These are phyloP conservation scores for Taenioides sp. DNA, from an alignment of 2,797 vertebrate species.

Conservation along the genomic window DNA sequence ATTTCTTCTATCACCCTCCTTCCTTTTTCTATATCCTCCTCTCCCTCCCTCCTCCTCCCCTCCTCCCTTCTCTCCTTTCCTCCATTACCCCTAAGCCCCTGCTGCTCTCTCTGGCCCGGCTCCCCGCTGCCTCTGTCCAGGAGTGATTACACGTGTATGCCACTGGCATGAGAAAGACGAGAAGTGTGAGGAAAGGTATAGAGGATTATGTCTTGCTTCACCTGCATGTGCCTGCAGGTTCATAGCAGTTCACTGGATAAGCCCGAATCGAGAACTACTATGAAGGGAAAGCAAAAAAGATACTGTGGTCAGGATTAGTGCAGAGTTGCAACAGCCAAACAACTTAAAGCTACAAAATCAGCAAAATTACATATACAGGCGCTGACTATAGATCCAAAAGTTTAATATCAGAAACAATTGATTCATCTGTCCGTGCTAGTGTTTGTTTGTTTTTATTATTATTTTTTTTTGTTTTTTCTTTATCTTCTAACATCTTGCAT, in stretches of 20 bases:
- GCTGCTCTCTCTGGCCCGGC: slow-evolving; percentile 10
- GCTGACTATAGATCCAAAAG: not conserved
- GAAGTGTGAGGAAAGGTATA: slow-evolving; percentile 36
- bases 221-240: slow-evolving; percentile 31
- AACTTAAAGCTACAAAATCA: not conserved
- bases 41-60: no score
- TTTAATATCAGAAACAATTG: slow-evolving; percentile 10
- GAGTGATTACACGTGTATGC: slow-evolving; percentile 55
- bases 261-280: slow-evolving; percentile 3
- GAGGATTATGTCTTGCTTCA: slow-evolving; percentile 38
- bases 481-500: slow-evolving; percentile 7
- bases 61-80: slow-evolving; percentile 6
- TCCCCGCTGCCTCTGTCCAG: slow-evolving; percentile 40
- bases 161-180: slow-evolving; percentile 16
- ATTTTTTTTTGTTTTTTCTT: not conserved
- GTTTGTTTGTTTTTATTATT: slow-evolving; percentile 3
- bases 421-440: not conserved
- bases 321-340: slow-evolving; percentile 7
- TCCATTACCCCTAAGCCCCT: slow-evolving; percentile 41
- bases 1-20: slow-evolving; percentile 25
- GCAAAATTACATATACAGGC: not conserved
- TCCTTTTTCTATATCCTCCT: not conserved
- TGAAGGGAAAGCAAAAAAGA: not conserved
- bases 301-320: slow-evolving; percentile 10
- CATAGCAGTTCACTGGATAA: slow-evolving; percentile 18